Evolutionary conservation across 2,113 vertebrate genomes (phyloP).

Genomic region (Platanista minor): DNA sequence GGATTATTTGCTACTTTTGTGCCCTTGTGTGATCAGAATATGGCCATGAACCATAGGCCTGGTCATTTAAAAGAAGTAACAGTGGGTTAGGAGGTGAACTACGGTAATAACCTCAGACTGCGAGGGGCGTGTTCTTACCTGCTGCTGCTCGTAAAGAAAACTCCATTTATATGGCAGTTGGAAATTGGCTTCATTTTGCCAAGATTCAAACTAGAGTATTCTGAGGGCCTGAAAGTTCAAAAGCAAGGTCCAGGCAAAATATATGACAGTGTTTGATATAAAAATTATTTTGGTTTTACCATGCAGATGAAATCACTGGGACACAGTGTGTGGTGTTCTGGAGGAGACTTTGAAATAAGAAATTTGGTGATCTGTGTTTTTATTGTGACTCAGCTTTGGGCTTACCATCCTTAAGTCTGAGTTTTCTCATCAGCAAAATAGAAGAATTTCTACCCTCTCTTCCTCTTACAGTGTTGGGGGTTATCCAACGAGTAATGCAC

Average conservation of each 20-base stretch:
- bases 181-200: background rate
- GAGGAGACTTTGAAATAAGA: background rate
- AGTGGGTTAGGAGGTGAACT: background rate
- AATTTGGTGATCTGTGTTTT: background rate
- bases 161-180: background rate
- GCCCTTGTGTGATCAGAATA: background rate
- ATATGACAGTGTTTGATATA: background rate
- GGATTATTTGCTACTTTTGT: background rate
- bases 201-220: background rate
- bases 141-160: background rate
- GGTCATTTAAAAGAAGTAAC: background rate
- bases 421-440: background rate
- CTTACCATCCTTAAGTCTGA: background rate
- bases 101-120: rapidly evolving
- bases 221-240: background rate
- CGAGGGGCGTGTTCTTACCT: background rate
- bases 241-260: background rate
- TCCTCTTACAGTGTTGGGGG: background rate
- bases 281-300: background rate
- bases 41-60: background rate
- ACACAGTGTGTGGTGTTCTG: background rate
- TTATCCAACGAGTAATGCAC: too few relatives aligned
- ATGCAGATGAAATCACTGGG: background rate
- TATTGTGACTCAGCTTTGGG: background rate
- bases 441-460: background rate